Evolutionary conservation across 2,113 vertebrate genomes (phyloP).

Genomic region (Tetrao urogallus): DNA sequence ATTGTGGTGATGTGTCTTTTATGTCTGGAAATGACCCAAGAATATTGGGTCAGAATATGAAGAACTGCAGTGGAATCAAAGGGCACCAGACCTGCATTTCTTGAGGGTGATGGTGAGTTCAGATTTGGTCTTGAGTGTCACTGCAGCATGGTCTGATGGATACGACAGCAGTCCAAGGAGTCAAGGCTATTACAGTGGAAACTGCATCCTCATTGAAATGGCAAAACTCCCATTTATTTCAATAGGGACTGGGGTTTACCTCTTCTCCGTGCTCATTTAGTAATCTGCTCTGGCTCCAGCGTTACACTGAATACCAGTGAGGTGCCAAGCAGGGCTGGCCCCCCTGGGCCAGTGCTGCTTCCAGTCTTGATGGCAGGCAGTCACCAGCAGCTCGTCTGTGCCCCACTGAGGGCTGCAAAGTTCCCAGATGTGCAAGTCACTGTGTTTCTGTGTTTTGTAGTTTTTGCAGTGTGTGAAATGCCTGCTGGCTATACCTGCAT

Average conservation of each 20-base stretch:
- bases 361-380: background rate
- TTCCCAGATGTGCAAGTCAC: accelerated
- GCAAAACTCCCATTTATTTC: background rate
- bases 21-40: background rate
- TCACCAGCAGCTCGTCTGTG: background rate
- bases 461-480: background rate
- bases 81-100: background rate
- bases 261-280: background rate
- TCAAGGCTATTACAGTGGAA: background rate
- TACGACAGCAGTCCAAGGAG: background rate
- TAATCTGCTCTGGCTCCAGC: background rate
- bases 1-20: background rate
- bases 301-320: accelerated
- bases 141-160: background rate
- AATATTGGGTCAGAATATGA: background rate
- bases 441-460: background rate
- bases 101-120: background rate
- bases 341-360: accelerated
- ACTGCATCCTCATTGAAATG: background rate
- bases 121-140: background rate
- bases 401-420: background rate
- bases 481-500: background rate
- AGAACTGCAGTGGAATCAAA: background rate
- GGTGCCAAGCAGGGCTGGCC: background rate
- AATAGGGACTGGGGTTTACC: background rate